Evolutionary conservation across 2,888 invertebrate species (phyloP).

Genomic region (Mythimna albipuncta): DNA sequence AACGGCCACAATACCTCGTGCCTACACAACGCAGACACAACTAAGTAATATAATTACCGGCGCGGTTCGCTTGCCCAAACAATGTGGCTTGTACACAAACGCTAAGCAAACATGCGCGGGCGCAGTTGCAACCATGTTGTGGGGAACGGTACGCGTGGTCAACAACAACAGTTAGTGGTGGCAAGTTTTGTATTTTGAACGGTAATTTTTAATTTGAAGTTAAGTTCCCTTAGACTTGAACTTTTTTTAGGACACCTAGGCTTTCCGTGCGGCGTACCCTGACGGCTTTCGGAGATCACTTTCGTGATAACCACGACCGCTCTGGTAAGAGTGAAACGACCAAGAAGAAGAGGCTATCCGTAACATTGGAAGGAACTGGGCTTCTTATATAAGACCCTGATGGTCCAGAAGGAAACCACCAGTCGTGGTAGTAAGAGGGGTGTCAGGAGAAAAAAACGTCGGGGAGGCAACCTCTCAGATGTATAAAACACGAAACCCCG

Average conservation of each 20-base stretch:
- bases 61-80: conserved; percentile 50
- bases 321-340: no score
- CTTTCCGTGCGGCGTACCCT: no score
- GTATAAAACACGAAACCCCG: no score
- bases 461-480: no score
- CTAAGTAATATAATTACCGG: conserved; percentile 60
- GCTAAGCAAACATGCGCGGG: conserved; percentile 57
- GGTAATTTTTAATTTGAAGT: conserved; percentile 21
- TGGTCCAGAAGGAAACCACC: neutral
- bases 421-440: neutral
- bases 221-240: neutral
- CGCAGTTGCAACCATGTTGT: conserved; percentile 56
- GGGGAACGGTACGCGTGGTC: conserved; percentile 36
- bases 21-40: conserved; percentile 46
- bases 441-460: neutral
- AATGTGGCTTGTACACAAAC: conserved; percentile 46
- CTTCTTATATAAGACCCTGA: neutral
- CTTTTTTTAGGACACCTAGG: neutral
- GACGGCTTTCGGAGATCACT: no score
- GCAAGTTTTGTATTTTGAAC: conserved; percentile 47
- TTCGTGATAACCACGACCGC: no score
- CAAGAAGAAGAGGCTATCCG: no score
- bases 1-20: neutral
- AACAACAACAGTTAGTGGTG: conserved; percentile 26
- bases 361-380: neutral